Base-by-base conservation (phyloP, 2,113 vertebrate genomes). In the Hydrochoerus hydrochaeris region DNA sequence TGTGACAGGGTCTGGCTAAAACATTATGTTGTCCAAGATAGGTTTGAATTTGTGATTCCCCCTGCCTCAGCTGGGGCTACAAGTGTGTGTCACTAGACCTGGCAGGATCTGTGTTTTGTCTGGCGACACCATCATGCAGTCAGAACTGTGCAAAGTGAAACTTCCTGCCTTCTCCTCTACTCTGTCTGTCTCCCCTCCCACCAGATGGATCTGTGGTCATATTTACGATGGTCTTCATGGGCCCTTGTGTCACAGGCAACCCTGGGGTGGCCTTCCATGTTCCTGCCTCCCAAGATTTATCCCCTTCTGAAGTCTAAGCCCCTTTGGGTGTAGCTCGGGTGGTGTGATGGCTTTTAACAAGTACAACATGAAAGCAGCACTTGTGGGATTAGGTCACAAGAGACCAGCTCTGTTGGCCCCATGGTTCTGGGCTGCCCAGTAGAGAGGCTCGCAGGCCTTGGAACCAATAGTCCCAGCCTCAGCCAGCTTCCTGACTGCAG, bases 201-300 rank as follows among this genome's bases (percentile, higher is more conserved):
- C 60, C 20, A 95, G 93, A 58, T 41, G 95, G 93, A 60, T 69
- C 90, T 8, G 0, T 12, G 54, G 46, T 28, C 71, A 32, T 14
- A 16, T 54, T 75, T 84, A 75, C 73, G 13, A 26, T 35, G 57
- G 6, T 24, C 38, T 9, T 30, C 44, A 0, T 2, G 32, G 57
- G 13, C 57, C 14, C 20, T 1, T 9, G 4, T 5, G 10, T 0
- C 26, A 17, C 1, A 16, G 89, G n/a, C 19, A 35, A 16, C 44
- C 32, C n/a, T 19, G 24, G 5, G 3, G 4, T 0, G n/a, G 44
- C 38, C 49, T 26, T 38, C 11, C 2, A 0, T 2, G 7, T 28
- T 17, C 41, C 38, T 2, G 13, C 32, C 73, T 82, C 24, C 57
- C 24, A 22, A 44, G 28, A 28, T 26, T 81, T 32, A 26, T 20